Percentiles rank a stretch among this genome's conserved stretches.
phyloP scores from a whole-genome alignment of 2,113 vertebrate species.

The Pluvialis apricaria region DNA sequence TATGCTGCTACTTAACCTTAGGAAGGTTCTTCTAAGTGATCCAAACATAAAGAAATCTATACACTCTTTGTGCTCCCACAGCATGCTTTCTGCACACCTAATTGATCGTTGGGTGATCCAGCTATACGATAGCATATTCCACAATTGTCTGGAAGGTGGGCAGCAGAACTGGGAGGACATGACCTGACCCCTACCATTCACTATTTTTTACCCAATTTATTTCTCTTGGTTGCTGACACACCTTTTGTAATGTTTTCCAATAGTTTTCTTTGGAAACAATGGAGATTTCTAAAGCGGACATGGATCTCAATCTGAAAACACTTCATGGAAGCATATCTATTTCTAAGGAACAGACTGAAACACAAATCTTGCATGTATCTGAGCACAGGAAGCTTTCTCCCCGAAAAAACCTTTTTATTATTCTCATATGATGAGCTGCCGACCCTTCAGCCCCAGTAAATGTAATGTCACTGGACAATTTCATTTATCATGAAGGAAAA shows the following conservation, averaged over 20 bases:
- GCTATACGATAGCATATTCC: background rate
- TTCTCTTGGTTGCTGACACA: background rate
- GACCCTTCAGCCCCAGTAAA: background rate
- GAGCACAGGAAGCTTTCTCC: background rate
- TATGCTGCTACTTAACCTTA: background rate
- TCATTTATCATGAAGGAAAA: background rate
- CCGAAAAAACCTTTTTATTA: background rate
- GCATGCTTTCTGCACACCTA: background rate
- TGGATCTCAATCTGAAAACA: background rate
- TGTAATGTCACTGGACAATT: background rate
- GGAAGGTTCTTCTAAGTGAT: background rate
- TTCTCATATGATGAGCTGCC: background rate
- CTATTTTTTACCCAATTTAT: background rate
- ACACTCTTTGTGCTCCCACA: too few relatives aligned
- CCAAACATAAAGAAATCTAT: slow-evolving; percentile 14
- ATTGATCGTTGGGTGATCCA: background rate
- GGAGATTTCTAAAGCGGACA: background rate
- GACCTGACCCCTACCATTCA: background rate
- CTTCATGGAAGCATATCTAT: background rate
- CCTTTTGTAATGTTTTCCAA: background rate
- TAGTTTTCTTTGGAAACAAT: background rate
- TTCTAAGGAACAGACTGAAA: background rate
- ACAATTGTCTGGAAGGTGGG: background rate
- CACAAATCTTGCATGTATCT: background rate
- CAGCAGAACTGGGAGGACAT: background rate